These are phyloP conservation scores for Cephalopterus ornatus DNA, from an alignment of 2,113 vertebrate genomes.

Conservation along the genomic window DNA sequence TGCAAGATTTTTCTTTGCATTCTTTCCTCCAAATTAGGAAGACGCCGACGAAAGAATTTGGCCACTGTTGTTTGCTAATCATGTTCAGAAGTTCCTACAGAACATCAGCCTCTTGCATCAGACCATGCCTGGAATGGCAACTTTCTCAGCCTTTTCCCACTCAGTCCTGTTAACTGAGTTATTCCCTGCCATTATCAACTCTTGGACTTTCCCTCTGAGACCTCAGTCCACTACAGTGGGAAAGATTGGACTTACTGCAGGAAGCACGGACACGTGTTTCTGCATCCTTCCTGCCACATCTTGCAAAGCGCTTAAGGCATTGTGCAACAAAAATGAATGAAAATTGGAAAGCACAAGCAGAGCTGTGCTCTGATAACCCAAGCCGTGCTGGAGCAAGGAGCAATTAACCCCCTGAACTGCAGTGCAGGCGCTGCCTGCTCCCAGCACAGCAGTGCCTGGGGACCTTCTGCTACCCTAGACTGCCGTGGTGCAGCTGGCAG, in stretches of 20 bases:
- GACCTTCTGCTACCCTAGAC: not conserved
- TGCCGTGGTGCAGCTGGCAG: not conserved
- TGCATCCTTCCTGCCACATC: not conserved
- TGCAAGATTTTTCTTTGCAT: not conserved
- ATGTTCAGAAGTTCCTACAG: not conserved
- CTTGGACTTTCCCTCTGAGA: not conserved
- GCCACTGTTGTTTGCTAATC: not conserved
- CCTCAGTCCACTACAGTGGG: not conserved
- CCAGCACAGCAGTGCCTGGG: not conserved
- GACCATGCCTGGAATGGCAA: not conserved
- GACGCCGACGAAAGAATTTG: not conserved
- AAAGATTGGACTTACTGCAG: not conserved
- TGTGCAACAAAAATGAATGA: not conserved
- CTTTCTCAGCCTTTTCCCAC: not conserved
- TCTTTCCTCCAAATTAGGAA: not conserved
- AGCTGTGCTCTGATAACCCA: not conserved
- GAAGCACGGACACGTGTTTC: not conserved
- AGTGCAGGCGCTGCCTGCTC: not conserved
- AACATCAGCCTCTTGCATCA: not conserved
- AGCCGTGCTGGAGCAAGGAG: not conserved
- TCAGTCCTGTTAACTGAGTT: not conserved
- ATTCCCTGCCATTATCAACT: not conserved
- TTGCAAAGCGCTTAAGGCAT: not conserved
- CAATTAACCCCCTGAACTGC: not conserved
- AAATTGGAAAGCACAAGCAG: not conserved